Conservation (phyloP, 2,888 invertebrate genomes). For the Auanema sp. region DNA sequence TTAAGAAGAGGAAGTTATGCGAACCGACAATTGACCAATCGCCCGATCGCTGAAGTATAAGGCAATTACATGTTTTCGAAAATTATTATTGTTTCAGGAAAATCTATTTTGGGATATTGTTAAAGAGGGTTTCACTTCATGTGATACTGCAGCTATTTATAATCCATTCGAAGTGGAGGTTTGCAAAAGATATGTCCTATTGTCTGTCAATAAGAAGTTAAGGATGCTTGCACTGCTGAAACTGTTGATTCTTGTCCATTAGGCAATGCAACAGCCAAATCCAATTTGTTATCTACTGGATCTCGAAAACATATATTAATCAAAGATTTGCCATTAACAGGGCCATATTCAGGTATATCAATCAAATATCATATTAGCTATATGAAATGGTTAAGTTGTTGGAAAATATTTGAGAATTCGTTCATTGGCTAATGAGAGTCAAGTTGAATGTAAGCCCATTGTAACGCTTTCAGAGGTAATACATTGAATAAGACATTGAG, state of each 20-base stretch:
- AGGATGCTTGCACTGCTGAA: conserved; percentile 18
- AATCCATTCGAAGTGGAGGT: conserved; percentile 43
- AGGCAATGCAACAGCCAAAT: conserved; percentile 37
- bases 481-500: background rate
- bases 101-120: conserved; percentile 41
- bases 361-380: background rate
- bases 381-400: conserved; percentile 25
- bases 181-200: too few species aligned
- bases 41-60: too few species aligned
- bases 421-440: conserved; percentile 23
- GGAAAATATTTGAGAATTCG: conserved; percentile 33
- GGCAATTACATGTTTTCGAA: background rate
- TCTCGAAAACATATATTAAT: conserved; percentile 36
- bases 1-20: conserved; percentile 15
- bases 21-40: background rate
- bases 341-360: conserved; percentile 35
- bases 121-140: conserved; percentile 25
- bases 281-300: conserved; percentile 25
- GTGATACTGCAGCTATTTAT: conserved; percentile 32
- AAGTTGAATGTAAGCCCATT: conserved; percentile 26
- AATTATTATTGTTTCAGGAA: conserved; percentile 21
- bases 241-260: conserved; percentile 35
- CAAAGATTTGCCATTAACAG: conserved; percentile 36
- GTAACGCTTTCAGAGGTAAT: conserved; percentile 25
- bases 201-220: too few species aligned